These are phyloP conservation scores for Amazonetta brasiliensis DNA, from an alignment of 2,797 vertebrate genomes.

Conservation along the genomic window DNA sequence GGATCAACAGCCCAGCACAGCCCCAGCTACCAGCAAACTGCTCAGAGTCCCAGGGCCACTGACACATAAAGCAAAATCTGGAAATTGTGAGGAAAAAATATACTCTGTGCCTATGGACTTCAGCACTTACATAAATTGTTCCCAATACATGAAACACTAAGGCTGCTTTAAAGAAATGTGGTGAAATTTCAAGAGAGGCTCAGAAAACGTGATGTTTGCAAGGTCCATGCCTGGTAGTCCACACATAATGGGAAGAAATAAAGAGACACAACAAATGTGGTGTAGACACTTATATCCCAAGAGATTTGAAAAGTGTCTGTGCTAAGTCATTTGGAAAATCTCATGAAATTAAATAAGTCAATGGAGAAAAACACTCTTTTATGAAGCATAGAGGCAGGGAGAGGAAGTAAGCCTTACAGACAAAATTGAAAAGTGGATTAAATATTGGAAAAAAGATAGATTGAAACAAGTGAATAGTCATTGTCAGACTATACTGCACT, in stretches of 20 bases:
- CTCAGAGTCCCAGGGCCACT: accelerated
- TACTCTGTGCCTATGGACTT: neutral
- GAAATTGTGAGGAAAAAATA: neutral
- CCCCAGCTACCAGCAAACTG: neutral
- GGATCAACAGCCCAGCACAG: neutral
- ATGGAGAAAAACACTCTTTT: neutral
- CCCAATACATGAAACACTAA: neutral
- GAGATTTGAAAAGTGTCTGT: constrained; percentile 14
- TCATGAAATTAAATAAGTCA: constrained; percentile 24
- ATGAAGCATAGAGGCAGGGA: neutral
- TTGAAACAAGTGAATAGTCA: neutral
- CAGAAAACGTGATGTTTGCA: neutral
- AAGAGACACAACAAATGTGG: constrained; percentile 6
- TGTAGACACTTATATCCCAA: neutral
- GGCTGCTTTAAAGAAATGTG: neutral
- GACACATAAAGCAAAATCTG: neutral
- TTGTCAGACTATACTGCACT: neutral
- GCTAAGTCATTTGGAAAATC: constrained; percentile 7
- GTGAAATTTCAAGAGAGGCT: neutral
- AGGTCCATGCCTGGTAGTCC: neutral
- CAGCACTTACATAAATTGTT: neutral
- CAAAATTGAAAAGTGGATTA: neutral
- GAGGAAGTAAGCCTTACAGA: neutral
- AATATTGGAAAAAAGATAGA: neutral
- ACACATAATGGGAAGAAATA: neutral